These are phyloP conservation scores for Tetranychus truncatus DNA, from an alignment of 2,888 invertebrate species.

Conservation along the genomic window DNA sequence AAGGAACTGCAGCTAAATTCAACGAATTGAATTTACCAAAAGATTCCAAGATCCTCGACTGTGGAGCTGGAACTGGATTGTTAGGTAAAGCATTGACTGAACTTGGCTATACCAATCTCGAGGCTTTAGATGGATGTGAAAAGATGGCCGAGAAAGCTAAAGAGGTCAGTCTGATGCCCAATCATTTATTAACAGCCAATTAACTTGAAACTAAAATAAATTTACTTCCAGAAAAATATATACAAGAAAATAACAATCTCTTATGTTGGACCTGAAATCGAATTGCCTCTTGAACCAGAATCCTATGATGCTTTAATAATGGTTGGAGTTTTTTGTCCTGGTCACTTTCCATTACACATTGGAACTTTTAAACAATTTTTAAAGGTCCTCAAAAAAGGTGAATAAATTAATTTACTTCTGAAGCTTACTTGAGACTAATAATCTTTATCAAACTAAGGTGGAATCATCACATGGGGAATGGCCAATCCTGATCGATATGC, in stretches of 20 bases:
- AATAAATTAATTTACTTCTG: neutral
- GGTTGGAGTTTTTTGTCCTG: constrained; percentile 19
- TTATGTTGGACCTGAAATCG: neutral
- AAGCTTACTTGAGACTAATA: neutral
- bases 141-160: constrained; percentile 17
- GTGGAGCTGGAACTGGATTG: constrained; percentile 19
- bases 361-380: constrained; percentile 14
- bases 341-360: constrained; percentile 13
- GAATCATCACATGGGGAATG: constrained; percentile 15
- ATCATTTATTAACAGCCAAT: neutral
- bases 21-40: constrained; percentile 11
- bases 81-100: constrained; percentile 11
- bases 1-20: constrained; percentile 13
- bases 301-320: constrained; percentile 16
- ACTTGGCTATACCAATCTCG: constrained; percentile 16
- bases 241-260: constrained; percentile 11
- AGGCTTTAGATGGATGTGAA: constrained; percentile 16
- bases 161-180: neutral
- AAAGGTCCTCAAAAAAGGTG: neutral
- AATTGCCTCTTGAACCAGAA: constrained; percentile 16
- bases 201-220: neutral
- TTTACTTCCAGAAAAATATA: constrained; percentile 9
- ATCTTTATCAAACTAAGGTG: neutral
- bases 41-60: constrained; percentile 13
- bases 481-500: constrained; percentile 6